A percentile compares a stretch with the other conserved stretches of the same genome.
These are phyloP conservation scores for Clarias laeviceps DNA, from an alignment of 2,797 vertebrate species.

Conservation along the genomic window DNA sequence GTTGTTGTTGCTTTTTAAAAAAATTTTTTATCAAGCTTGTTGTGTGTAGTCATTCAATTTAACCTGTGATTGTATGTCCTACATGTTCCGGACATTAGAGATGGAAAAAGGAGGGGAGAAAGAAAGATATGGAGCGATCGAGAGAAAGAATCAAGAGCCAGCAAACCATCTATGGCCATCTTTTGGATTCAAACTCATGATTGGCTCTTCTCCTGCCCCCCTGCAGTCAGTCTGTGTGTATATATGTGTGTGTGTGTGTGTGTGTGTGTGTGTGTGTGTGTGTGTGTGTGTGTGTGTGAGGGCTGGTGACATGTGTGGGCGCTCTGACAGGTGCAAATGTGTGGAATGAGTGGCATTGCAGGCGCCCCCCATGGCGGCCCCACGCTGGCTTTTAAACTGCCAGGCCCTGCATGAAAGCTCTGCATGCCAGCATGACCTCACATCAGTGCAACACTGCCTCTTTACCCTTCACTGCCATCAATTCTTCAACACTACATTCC, in stretches of 20 bases:
- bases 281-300: slow-evolving; percentile 27
- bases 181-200: slow-evolving; percentile 35
- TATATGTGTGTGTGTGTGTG: not conserved
- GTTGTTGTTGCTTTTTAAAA: no score
- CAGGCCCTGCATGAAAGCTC: slow-evolving; percentile 69
- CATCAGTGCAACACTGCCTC: slow-evolving; percentile 53
- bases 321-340: slow-evolving; percentile 80
- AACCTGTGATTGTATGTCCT: slow-evolving; percentile 43
- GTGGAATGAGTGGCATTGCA: slow-evolving; percentile 77
- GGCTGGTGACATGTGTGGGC: slow-evolving; percentile 60
- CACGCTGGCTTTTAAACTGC: slow-evolving; percentile 74
- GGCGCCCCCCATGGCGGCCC: slow-evolving; percentile 62
- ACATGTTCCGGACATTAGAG: slow-evolving; percentile 53
- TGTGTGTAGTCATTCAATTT: slow-evolving; percentile 27
- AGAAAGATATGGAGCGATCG: slow-evolving; percentile 24
- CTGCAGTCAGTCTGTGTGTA: not conserved
- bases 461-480: slow-evolving; percentile 40
- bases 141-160: slow-evolving; percentile 23
- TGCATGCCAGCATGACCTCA: slow-evolving; percentile 55
- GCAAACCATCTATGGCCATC: slow-evolving; percentile 52
- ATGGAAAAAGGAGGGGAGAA: not conserved
- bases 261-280: slow-evolving; percentile 20
- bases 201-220: slow-evolving; percentile 41
- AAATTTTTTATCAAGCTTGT: slow-evolving; percentile 22
- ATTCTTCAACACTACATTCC: slow-evolving; percentile 4